Conservation (phyloP, 2,888 invertebrate species). For the Agrotis segetum region DNA sequence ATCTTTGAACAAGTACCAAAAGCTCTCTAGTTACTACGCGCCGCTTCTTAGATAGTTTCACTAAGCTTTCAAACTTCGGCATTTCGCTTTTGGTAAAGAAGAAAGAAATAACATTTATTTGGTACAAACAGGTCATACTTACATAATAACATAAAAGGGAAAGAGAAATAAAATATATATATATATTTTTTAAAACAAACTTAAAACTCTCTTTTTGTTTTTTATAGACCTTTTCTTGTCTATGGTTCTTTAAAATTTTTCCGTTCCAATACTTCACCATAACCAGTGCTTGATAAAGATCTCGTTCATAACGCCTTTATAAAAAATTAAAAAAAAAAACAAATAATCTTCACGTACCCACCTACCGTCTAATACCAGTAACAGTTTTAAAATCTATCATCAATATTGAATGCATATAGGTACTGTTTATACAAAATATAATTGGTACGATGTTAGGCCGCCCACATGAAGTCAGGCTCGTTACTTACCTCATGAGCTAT, state of each 20-base stretch:
- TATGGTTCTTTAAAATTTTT: neutral
- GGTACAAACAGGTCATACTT: too few species aligned
- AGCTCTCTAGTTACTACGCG: conserved; percentile 7
- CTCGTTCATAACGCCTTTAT: too few species aligned
- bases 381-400: neutral
- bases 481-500: conserved; percentile 12
- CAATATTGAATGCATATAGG: neutral
- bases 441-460: conserved; percentile 16
- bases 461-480: conserved; percentile 8
- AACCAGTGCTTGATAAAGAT: neutral
- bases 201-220: too few species aligned
- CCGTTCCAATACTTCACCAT: neutral
- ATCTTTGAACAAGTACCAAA: conserved; percentile 15
- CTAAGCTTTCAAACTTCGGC: neutral
- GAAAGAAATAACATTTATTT: too few species aligned
- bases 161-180: too few species aligned
- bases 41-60: conserved; percentile 7
- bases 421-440: conserved; percentile 11
- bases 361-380: too few species aligned
- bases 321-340: too few species aligned
- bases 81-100: too few species aligned
- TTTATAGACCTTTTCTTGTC: too few species aligned
- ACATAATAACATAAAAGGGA: too few species aligned
- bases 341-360: neutral
- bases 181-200: too few species aligned